Percentiles rank a stretch among this genome's conserved stretches.
phyloP scores from a whole-genome alignment of 2,113 vertebrate species.

The Oophaga pumilio region DNA sequence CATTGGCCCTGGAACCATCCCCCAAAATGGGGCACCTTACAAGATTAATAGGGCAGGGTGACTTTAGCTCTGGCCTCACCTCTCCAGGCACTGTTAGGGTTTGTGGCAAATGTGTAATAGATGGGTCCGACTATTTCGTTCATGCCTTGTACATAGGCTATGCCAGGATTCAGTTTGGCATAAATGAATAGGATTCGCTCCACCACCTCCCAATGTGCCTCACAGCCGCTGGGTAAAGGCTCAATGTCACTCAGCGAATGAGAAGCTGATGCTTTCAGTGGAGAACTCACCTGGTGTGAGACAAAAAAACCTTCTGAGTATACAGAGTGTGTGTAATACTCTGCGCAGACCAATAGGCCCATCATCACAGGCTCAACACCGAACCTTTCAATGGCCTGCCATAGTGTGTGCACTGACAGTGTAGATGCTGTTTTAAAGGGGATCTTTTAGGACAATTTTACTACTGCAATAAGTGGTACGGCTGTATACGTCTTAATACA shows the following conservation, averaged over 20 bases:
- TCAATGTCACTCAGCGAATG: slow-evolving; percentile 85
- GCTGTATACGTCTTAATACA: too few relatives aligned
- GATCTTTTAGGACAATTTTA: too few relatives aligned
- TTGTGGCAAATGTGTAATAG: slow-evolving; percentile 96
- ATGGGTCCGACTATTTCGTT: slow-evolving; percentile 96
- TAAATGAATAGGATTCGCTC: slow-evolving; percentile 98
- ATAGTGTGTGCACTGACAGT: too few relatives aligned
- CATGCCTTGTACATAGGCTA: slow-evolving; percentile 98
- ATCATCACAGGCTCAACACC: not conserved
- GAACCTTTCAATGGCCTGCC: too few relatives aligned
- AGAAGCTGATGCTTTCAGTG: slow-evolving; percentile 77
- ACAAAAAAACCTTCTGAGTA: not conserved
- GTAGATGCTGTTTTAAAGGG: too few relatives aligned
- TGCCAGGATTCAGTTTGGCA: slow-evolving; percentile 96
- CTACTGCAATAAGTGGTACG: too few relatives aligned
- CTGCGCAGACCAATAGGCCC: not conserved
- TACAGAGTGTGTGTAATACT: not conserved
- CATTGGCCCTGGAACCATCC: not conserved
- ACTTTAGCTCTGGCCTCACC: slow-evolving; percentile 69
- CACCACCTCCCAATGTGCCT: slow-evolving; percentile 98
- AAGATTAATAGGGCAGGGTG: not conserved
- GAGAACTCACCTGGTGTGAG: slow-evolving; percentile 86
- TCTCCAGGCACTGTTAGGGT: slow-evolving; percentile 92
- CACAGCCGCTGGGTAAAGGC: slow-evolving; percentile 87
- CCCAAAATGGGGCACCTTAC: not conserved